These are phyloP conservation scores for Sturnira hondurensis DNA, from an alignment of 2,113 vertebrate species.

Conservation along the genomic window DNA sequence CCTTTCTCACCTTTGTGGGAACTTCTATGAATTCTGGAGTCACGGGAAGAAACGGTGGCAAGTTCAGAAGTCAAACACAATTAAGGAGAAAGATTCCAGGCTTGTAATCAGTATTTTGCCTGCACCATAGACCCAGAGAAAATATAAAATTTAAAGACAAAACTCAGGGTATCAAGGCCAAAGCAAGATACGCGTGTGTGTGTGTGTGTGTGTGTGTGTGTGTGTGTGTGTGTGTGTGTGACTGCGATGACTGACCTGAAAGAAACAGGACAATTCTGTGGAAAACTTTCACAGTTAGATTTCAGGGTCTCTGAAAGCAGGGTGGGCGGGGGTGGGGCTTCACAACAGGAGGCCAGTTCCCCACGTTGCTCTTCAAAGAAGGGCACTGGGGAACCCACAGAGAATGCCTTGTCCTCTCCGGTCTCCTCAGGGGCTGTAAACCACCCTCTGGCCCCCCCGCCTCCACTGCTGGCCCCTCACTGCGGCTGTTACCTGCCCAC, in stretches of 20 bases:
- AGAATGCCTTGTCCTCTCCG: no score
- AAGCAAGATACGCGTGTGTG: no score
- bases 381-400: background rate
- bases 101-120: background rate
- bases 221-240: accelerated
- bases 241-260: background rate
- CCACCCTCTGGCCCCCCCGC: background rate
- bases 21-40: no score
- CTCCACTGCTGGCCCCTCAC: background rate
- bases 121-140: background rate
- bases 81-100: background rate
- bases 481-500: background rate
- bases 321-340: no score
- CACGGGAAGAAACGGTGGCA: background rate
- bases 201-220: no score
- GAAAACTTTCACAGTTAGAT: background rate
- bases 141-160: background rate
- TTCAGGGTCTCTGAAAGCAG: background rate
- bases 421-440: accelerated
- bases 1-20: background rate
- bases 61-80: background rate
- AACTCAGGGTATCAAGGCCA: background rate
- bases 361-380: no score
- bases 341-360: no score
- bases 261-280: no score